Evolutionary conservation across 2,797 vertebrate species (phyloP), one percentile per base, ranked within the genome.

Genomic region (Danio jaintianensis): DNA sequence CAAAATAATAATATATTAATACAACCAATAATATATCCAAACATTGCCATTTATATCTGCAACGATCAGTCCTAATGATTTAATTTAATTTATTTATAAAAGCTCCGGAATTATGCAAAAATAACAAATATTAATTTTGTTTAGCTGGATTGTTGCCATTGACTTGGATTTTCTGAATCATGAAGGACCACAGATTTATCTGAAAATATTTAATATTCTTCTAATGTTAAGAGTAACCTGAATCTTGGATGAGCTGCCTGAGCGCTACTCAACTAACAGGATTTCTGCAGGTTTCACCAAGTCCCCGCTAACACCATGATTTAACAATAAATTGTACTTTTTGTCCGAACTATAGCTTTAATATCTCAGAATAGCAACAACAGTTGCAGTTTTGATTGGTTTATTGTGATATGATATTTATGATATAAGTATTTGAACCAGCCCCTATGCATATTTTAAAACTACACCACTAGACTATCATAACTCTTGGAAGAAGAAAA

Each of bases 331-430:
- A 29, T 29, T 29, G 29, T 29, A 29, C 29, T 29, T 29, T 29
- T 29, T 29, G 29, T 29, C 29, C 29, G 53, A 56, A 56, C 18
- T 5, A 10, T 56, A 10, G 18, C 18, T 16, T 68, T 50, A 36
- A 10, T 36, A 68, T 36, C 50, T 8, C 29, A 15, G 13, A 68
- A 29, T 36, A 50, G 45, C 0, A 18, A 45, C 4, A 4, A 4
- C 64, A 45, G n/a, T 3, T 29, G 29, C 29, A 29, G 29, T 29
- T 29, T 29, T 29, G 22, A 12, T 66, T 66, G 11, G 18, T 20
- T 64, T 6, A 64, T 43, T 45, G 7, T 64, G 64, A n/a, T n/a
- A n/a, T n/a, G 66, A 64, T 42, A 7, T 18, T 18, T 45, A 73
- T 58, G 3, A 58, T 11, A 45, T 72, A 1, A 58, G 40, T 15